Conservation (phyloP, 2,888 invertebrate genomes). For the Athripsodes cinereus region DNA sequence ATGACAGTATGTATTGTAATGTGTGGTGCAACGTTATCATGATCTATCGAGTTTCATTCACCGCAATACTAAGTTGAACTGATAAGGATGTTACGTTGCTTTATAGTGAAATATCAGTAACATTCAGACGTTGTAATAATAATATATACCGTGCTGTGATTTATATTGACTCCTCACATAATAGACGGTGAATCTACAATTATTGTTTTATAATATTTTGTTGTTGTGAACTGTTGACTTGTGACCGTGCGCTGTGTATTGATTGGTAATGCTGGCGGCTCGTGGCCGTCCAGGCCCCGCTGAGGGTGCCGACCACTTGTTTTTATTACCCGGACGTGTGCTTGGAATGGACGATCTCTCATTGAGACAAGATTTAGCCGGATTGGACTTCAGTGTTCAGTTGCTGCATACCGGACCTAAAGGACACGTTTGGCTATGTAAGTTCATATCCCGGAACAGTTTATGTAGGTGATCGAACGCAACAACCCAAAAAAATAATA, state of each 20-base stretch:
- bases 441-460: too few species aligned
- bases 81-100: not conserved
- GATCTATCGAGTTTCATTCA: too few species aligned
- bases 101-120: not conserved
- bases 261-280: slow-evolving; percentile 31
- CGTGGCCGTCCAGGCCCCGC: slow-evolving; percentile 39
- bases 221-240: not conserved
- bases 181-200: not conserved
- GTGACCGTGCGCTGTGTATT: not conserved
- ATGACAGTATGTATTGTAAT: too few species aligned
- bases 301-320: slow-evolving; percentile 51
- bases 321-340: slow-evolving; percentile 49
- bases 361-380: slow-evolving; percentile 49
- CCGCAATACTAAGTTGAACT: not conserved
- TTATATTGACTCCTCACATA: too few species aligned
- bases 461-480: too few species aligned
- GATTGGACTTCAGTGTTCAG: slow-evolving; percentile 49
- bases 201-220: not conserved
- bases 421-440: slow-evolving; percentile 55
- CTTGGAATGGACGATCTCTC: slow-evolving; percentile 49
- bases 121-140: too few species aligned
- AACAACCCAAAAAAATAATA: too few species aligned
- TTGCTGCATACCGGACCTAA: slow-evolving; percentile 49
- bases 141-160: too few species aligned
- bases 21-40: too few species aligned